Base-by-base conservation (phyloP, 2,888 invertebrate species). In the Synergus laeviventris region DNA sequence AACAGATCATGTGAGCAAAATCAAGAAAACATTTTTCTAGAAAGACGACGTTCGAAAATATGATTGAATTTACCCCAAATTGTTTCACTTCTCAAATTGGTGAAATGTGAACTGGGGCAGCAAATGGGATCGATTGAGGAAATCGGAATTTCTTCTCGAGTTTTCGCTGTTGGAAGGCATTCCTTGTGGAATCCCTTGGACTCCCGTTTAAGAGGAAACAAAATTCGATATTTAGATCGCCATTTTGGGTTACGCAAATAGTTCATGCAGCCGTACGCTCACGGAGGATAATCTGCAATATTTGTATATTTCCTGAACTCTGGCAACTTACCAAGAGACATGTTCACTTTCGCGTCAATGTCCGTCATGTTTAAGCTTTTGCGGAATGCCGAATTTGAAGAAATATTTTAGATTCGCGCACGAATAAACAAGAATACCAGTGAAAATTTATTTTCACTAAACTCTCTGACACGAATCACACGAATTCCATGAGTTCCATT, bases 311-410 rank as follows among this genome's bases (percentile, higher is more conserved):
- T 82, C 84, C 81, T 83, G 83, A 82, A 84, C 84, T 83, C 83
- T 84, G 82, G 86, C 87, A 86, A 91, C 91, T 91, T 91, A 91
- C 91, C 91, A 82, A 90, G 90, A 83, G 91, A 91, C 91, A 91
- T 91, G 84, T 91, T 90, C 84, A 91, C 89, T 91, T 91, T 91
- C 60, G 89, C 89, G 82, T 91, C 90, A 84, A 90, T 86, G 82
- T 90, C 91, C 79, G 90, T 87, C 91, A 91, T 90, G 75, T 85
- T 88, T 76, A 16, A 0, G n/a, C 5, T 49, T 31, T 64, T 49
- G 49, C 2, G 2, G n/a, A 49, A n/a, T n/a, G n/a, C 9, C 2
- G n/a, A 49, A 49, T n/a, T 49, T 49, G 2, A n/a, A n/a, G 8
- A n/a, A 49, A n/a, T 49, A 49, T n/a, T 49, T n/a, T 4, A 8